Conservation (phyloP, 2,113 vertebrate species). For the Pituophis catenifer region DNA sequence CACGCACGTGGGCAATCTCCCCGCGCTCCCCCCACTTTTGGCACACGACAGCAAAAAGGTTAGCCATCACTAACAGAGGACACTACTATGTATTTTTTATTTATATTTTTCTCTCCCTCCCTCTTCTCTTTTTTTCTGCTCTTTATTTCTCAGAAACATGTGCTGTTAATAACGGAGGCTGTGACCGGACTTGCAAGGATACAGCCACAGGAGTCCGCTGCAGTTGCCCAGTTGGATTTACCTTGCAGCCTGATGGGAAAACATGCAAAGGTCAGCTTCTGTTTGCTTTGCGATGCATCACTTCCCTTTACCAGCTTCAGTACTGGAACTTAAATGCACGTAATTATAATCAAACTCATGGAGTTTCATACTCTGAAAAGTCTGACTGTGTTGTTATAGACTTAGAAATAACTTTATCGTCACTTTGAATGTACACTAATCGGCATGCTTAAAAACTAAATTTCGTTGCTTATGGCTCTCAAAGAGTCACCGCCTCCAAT, state of each 20-base stretch:
- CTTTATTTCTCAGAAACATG: conserved; percentile 86
- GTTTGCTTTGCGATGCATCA: conserved; percentile 66
- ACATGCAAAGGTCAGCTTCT: conserved; percentile 95
- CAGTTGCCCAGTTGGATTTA: conserved; percentile 96
- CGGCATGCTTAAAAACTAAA: too few species aligned
- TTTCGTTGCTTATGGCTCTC: too few species aligned
- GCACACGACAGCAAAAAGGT: too few species aligned
- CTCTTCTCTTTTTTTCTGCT: conserved; percentile 47
- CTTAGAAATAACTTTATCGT: too few species aligned
- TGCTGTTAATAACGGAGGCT: conserved; percentile 95
- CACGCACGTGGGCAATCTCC: too few species aligned
- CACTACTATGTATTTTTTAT: conserved; percentile 57
- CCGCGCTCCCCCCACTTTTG: too few species aligned
- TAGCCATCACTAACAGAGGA: background rate
- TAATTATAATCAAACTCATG: conserved; percentile 51
- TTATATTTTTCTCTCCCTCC: conserved; percentile 43
- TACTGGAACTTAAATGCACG: conserved; percentile 50
- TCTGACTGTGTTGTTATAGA: background rate
- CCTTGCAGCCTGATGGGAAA: conserved; percentile 93
- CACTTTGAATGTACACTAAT: too few species aligned
- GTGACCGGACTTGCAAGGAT: conserved; percentile 95
- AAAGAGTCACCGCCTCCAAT: too few species aligned
- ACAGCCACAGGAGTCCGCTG: conserved; percentile 94
- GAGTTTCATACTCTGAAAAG: background rate
- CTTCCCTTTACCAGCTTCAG: conserved; percentile 47